Evolutionary conservation across 2,113 vertebrate species (phyloP).

Genomic region (Phaetusa simplex): DNA sequence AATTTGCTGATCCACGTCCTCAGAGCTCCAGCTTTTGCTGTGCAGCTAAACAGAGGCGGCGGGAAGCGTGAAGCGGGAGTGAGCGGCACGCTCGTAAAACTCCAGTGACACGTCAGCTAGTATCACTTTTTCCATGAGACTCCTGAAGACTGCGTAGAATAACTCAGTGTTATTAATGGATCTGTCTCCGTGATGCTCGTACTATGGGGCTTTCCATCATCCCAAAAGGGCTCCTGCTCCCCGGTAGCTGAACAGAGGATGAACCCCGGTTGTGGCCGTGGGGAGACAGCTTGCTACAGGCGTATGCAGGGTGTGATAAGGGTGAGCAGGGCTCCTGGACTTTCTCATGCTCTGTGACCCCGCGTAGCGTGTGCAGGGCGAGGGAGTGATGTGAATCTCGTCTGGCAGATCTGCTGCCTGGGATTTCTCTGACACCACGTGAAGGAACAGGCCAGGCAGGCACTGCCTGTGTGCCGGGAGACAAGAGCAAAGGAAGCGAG

Average conservation of each 20-base stretch:
- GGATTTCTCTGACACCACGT: neutral
- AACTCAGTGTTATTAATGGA: neutral
- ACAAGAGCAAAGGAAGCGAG: neutral
- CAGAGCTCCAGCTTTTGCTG: neutral
- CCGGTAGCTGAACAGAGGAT: neutral
- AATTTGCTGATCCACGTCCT: neutral
- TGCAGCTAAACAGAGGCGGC: neutral
- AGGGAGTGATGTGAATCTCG: neutral
- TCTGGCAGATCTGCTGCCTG: neutral
- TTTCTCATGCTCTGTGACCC: neutral
- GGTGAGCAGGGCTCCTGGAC: neutral
- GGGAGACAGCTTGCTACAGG: neutral
- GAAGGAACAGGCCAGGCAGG: neutral
- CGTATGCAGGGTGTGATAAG: neutral
- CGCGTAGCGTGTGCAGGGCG: accelerated
- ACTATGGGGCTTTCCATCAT: accelerated
- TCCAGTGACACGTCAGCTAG: neutral
- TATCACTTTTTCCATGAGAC: neutral
- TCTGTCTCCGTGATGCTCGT: accelerated
- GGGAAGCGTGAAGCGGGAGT: neutral
- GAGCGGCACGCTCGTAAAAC: neutral
- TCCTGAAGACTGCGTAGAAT: neutral
- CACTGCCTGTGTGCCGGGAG: accelerated
- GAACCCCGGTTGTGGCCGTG: neutral
- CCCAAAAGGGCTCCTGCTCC: neutral